Evolutionary conservation across 2,797 vertebrate species (phyloP).

Genomic region (Varecia variegata): DNA sequence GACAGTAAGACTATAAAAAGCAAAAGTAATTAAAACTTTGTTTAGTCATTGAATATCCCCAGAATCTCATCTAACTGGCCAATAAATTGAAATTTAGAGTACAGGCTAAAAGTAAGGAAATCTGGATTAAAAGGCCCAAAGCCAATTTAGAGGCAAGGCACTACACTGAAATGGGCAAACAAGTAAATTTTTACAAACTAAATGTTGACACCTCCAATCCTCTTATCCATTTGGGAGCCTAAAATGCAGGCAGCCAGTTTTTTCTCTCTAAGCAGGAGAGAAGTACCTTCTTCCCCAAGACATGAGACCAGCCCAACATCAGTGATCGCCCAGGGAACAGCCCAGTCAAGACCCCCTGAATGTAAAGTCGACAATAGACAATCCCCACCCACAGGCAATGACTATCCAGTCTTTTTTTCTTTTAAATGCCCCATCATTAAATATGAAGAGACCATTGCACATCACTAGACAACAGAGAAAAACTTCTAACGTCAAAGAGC

Average conservation of each 20-base stretch:
- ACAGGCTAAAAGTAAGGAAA: neutral
- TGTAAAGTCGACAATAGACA: neutral
- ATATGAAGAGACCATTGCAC: neutral
- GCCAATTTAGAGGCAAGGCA: neutral
- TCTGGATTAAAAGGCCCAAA: neutral
- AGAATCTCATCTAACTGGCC: neutral
- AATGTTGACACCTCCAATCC: neutral
- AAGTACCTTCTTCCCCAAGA: neutral
- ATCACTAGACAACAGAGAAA: neutral
- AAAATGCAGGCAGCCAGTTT: neutral
- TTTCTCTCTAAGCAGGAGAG: neutral
- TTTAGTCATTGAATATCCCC: neutral
- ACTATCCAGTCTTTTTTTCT: neutral
- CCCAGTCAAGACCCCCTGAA: neutral
- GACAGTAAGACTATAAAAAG: neutral
- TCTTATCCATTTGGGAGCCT: neutral
- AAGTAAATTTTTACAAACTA: neutral
- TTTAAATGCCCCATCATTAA: neutral
- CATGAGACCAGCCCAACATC: neutral
- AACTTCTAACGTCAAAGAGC: neutral
- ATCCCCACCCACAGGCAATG: neutral
- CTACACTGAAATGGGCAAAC: neutral
- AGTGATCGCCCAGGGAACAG: neutral
- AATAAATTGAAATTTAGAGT: neutral
- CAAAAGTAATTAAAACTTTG: neutral